A percentile compares a stretch with the other conserved stretches of the same genome.
Evolutionary conservation across 2,888 invertebrate genomes (phyloP).

Genomic region (Erebia palarica): DNA sequence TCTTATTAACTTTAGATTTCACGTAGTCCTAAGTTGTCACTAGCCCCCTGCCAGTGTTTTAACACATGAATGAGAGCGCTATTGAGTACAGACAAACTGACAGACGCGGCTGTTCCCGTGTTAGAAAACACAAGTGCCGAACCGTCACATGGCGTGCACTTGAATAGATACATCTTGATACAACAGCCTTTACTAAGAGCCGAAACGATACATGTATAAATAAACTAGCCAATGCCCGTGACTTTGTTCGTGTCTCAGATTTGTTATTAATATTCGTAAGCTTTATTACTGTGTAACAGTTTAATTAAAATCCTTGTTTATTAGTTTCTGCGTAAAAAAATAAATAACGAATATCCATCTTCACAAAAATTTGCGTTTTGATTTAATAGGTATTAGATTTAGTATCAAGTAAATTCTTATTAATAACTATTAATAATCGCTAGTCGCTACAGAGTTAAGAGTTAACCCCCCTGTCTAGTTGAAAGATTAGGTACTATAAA

Average conservation of each 20-base stretch:
- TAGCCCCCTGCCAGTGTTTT: constrained; percentile 43
- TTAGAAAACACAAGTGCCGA: constrained; percentile 50
- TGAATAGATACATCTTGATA: constrained; percentile 50
- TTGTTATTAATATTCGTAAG: too few relatives aligned
- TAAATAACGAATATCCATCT: too few relatives aligned
- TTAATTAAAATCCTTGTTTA: too few relatives aligned
- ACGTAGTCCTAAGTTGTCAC: constrained; percentile 47
- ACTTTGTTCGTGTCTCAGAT: too few relatives aligned
- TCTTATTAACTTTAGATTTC: constrained; percentile 48
- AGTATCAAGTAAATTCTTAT: neutral
- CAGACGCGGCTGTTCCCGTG: constrained; percentile 66
- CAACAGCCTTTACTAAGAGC: constrained; percentile 37
- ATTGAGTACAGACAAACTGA: constrained; percentile 56
- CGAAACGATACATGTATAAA: constrained; percentile 22
- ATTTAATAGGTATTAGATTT: too few relatives aligned
- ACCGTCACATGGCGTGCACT: constrained; percentile 50
- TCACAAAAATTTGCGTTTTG: too few relatives aligned
- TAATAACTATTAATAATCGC: neutral
- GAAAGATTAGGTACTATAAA: too few relatives aligned
- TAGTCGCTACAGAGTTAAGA: neutral
- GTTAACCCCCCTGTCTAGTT: too few relatives aligned
- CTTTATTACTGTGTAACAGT: too few relatives aligned
- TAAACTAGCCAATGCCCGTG: neutral
- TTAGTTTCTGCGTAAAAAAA: too few relatives aligned
- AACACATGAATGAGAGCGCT: constrained; percentile 60